Base-by-base conservation (phyloP, 2,113 vertebrate species). In the Rhombomys opimus region DNA sequence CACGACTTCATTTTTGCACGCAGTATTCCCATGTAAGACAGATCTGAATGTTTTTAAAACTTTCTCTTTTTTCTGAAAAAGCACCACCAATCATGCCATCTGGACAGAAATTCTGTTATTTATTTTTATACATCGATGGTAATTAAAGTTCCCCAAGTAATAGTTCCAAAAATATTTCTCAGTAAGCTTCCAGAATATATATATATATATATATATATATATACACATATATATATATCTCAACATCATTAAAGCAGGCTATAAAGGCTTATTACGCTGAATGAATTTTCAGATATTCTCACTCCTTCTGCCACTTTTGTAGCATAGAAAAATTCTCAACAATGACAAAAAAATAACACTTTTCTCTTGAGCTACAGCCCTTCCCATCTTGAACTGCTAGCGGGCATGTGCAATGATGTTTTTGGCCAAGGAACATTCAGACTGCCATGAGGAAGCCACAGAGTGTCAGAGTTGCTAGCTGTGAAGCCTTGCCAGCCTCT, bases 21-120 rank as follows among this genome's bases (percentile, higher is more conserved):
- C 54, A 93, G 93, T 81, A 81, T 91, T 89, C 89, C 76, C 59
- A 73, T 77, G 12, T 65, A 93, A 93, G 92, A 41, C 52, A 96
- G 87, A 86, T 94, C 95, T 11, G 67, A 65, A 72, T 94, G 87
- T 95, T 96, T 97, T 91, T 77, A 91, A 93, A 75, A 54, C 22
- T 68, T 12, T 52, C 85, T 87, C 96, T 94, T 73, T 73, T 57
- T 57, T 57, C 84, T 97, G 96, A 96, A 96, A 96, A 75, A 98
- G 41, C 68, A 97, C 57, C 90, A 98, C 91, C 95, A 97, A 97
- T 97, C 90, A 94, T 96, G 90, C 98, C 97, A 98, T 98, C 98
- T 98, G 98, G 96, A 95, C 94, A 97, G 90, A 96, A 95, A 97
- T 97, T 97, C 95, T 98, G 95, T 97, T 97, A 95, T 98, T 98